These are phyloP conservation scores for Drosophila subquinaria DNA, from an alignment of 2,888 invertebrate species.

Conservation along the genomic window DNA sequence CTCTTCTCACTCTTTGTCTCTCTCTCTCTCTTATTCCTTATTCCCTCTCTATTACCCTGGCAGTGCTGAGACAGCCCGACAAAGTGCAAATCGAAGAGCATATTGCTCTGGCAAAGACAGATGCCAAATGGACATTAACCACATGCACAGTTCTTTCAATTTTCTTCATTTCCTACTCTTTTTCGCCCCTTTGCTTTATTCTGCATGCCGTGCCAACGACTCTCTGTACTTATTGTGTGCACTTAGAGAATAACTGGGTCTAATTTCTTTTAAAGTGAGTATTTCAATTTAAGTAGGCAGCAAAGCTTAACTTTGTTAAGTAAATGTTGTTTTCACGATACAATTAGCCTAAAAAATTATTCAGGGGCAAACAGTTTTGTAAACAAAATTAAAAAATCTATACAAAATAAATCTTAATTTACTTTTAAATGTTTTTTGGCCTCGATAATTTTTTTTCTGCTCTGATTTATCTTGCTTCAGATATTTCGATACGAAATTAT, in stretches of 20 bases:
- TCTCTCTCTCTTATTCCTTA: background rate
- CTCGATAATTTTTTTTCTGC: too few relatives aligned
- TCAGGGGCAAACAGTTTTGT: too few relatives aligned
- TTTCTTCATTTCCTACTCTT: constrained; percentile 20
- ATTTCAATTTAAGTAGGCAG: constrained; percentile 1
- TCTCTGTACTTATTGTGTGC: constrained; percentile 10
- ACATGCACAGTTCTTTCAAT: constrained; percentile 59
- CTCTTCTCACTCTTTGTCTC: background rate
- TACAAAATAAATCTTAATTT: too few relatives aligned
- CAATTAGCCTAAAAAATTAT: too few relatives aligned
- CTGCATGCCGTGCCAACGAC: background rate
- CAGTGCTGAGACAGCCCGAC: constrained; percentile 15
- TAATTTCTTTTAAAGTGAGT: background rate
- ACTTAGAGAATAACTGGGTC: constrained; percentile 6
- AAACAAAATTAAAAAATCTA: too few relatives aligned
- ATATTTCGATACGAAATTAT: too few relatives aligned
- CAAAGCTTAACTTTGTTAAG: too few relatives aligned
- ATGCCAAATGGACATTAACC: constrained; percentile 64
- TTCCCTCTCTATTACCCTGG: constrained; percentile 5
- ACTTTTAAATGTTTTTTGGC: too few relatives aligned
- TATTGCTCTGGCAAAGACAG: constrained; percentile 39
- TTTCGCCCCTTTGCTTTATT: background rate
- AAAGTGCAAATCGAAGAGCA: constrained; percentile 65
- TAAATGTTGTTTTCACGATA: too few relatives aligned
- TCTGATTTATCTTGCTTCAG: too few relatives aligned